Percentiles rank a stretch among this genome's conserved stretches.
Conservation (phyloP, 2,888 invertebrate genomes). For the Dusona sp. region DNA sequence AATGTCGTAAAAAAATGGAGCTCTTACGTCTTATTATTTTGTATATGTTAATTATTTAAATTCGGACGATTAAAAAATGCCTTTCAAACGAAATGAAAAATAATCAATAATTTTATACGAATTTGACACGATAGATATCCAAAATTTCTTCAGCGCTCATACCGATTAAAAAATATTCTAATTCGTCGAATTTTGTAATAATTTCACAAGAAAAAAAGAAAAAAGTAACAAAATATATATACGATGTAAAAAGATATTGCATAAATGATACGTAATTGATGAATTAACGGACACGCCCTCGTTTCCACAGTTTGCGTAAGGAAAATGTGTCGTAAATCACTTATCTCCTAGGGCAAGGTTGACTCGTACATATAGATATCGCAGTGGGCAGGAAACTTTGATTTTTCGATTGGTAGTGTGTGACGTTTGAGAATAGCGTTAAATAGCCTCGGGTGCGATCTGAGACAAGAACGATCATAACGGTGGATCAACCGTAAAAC, state of each 20-base stretch:
- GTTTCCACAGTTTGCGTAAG: slow-evolving; percentile 54
- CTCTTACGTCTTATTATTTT: background rate
- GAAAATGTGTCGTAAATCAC: slow-evolving; percentile 52
- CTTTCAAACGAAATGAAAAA: too few species aligned
- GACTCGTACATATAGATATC: background rate
- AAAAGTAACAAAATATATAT: background rate
- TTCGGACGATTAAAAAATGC: background rate
- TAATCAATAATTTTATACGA: too few species aligned
- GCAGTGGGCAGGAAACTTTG: background rate
- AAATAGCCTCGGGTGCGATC: background rate
- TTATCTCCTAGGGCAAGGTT: slow-evolving; percentile 64
- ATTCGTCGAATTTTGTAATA: background rate
- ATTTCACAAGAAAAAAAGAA: background rate
- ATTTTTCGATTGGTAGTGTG: slow-evolving; percentile 4
- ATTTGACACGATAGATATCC: too few species aligned
- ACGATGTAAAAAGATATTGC: background rate
- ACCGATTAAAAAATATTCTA: background rate
- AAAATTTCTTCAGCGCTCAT: background rate
- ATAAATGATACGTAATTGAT: slow-evolving; percentile 29
- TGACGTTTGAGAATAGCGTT: slow-evolving; percentile 15
- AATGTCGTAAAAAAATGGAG: background rate
- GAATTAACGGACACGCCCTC: slow-evolving; percentile 48
- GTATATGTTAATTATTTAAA: background rate
- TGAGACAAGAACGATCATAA: slow-evolving; percentile 1
- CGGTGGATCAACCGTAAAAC: background rate